Base-by-base conservation (phyloP, 2,888 invertebrate species). In the Pandemis cinnamomeana region DNA sequence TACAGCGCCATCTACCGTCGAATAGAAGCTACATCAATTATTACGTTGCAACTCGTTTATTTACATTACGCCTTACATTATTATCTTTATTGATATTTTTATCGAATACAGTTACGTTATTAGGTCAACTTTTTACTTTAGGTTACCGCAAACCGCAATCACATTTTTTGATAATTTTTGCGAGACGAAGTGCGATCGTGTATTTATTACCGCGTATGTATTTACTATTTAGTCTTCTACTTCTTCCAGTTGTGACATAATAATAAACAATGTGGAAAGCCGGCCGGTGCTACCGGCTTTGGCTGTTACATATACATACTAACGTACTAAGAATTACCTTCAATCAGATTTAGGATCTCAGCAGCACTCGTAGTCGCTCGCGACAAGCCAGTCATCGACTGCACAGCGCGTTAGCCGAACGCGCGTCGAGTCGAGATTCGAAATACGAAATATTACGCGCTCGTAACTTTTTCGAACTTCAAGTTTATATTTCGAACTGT, bases 401-500 rank as follows among this genome's bases (percentile, higher is more conserved):
- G 87, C 82, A 86, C 81, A 75, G 82, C 86, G 84, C 80, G 84
- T 80, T 77, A 71, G 60, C 67, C 78, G 83, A 82, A 88, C 89
- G 89, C 81, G 77, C 67, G 63, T 75, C 78, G 78, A 83, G 84
- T 85, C 86, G 81, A 75, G 15, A 76, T 48, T 70, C 68, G 53
- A 61, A 71, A 79, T 81, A 82, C 80, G 77, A 80, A 80, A 83
- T 79, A 87, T 82, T 83, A 80, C 81, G 82, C 86, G 85, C 85
- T 85, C 88, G 87, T 83, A 81, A 41, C 60, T 46, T 46, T 46
- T 6, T 75, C 62, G 69, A 77, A 77, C 67, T 75, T 46, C 11
- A 20, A 66, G 58, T 60, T 71, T 63, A 71, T 10, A 55, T 67
- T 72, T 44, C 44, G 62, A 78, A 76, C 67, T 74, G 71, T 74